These are phyloP conservation scores for Cephus sareptanus DNA, from an alignment of 2,888 invertebrate genomes.

Conservation along the genomic window DNA sequence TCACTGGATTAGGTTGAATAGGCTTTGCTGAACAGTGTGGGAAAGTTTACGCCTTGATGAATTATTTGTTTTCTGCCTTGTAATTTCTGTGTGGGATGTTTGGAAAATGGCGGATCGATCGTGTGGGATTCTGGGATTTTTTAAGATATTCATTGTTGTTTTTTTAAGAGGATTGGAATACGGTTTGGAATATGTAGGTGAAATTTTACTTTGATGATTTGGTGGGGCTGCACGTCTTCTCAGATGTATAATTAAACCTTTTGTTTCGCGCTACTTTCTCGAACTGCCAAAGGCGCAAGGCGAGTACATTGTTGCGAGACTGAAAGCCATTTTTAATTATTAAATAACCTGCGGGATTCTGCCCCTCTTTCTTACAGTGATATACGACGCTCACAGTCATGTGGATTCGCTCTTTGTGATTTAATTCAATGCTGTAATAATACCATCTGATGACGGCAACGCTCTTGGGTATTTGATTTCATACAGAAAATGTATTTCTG, in stretches of 20 bases:
- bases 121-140: conserved; percentile 12
- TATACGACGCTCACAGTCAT: neutral
- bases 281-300: neutral
- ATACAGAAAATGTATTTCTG: neutral
- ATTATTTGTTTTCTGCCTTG: neutral
- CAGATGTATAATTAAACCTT: neutral
- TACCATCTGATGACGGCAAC: neutral
- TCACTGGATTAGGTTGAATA: neutral
- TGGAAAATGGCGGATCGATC: neutral
- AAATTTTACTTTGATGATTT: neutral
- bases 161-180: neutral
- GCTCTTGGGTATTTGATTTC: neutral
- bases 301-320: neutral
- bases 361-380: neutral
- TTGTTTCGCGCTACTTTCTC: neutral
- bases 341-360: neutral
- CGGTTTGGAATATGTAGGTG: neutral
- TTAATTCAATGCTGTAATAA: neutral
- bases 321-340: neutral
- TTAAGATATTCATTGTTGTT: neutral
- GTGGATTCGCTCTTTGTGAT: neutral
- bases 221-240: neutral
- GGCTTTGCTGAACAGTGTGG: neutral
- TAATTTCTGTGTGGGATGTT: neutral
- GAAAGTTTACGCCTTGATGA: neutral